Base-by-base conservation (phyloP, 2,113 vertebrate genomes). In the Dissostichus mawsoni region DNA sequence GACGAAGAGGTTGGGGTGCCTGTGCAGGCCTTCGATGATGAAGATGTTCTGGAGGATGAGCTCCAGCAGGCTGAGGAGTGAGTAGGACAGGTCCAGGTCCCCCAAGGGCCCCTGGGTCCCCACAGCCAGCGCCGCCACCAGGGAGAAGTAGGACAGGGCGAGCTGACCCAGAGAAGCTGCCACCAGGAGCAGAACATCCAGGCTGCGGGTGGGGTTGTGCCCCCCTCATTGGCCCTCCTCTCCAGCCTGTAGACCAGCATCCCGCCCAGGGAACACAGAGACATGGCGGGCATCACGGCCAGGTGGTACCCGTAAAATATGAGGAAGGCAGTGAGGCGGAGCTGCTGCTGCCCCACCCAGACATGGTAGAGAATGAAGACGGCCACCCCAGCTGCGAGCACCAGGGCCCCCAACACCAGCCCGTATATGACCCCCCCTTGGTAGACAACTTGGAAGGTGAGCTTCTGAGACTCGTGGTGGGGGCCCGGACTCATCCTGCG, bases 31-130 rank as follows among this genome's bases (percentile, higher is more conserved):
- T 0, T 97, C 95, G 0, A 98, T 96, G 83, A 98, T 97, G 87
- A 98, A 99, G 89, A 97, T 83, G 20, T 97, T 99, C 87, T 99
- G 98, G 11, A 95, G 88, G 44, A 97, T 88, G 83, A 95, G 95
- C 92, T 98, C 96, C 74, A 97, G 70, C 84, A 98, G 95, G 47
- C 96, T 92, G 76, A 97, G 89, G 62, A 97, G 74, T 0, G 97
- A 96, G 74, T 96, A 96, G 69, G 95, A 92, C 64, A 98, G 90
- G 83, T 96, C 95, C 12, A 99, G 94, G n/a, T 83, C 82, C 77
- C 94, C 95, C 83, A 97, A 53, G 48, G 80, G 20, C 5, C 91
- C 88, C 0, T 18, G 25, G 0, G 92, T 84, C 8, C 81, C 82
- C 0, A 92, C 89, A 53, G 95, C 96, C 79, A 97, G 85, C 0